Evolutionary conservation across 1,140 invertebrate species (phyloP), one percentile per base, ranked within the genome.

Genomic region (Ectropis grisescens): DNA sequence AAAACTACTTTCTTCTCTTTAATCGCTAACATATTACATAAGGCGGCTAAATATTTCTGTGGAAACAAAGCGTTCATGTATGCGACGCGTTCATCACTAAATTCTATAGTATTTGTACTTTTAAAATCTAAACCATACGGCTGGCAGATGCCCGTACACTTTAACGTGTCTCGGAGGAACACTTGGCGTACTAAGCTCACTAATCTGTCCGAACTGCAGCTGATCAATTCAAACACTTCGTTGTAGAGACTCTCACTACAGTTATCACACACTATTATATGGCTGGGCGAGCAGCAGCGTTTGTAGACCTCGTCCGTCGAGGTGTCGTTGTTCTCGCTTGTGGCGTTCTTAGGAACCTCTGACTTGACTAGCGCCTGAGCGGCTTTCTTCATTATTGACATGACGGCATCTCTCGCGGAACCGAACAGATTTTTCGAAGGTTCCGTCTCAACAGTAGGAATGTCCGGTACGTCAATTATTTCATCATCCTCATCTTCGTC

Each of bases 341-440:
- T 67, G 38, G 72, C 61, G 50, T 82, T 82, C 57, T 80, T 84
- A 47, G 84, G 80, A 71, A 88, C 85, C 47, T 87, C 82, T 47
- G 87, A 87, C 60, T 91, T 92, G 1, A 88, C 89, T 33, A 94
- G 75, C 9, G 90, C 91, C 75, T 93, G 87, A 8, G 92, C 92
- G 1, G 93, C 93, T 74, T 94, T 95, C 58, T 94, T 94, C 2
- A 96, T 91, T 33, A 96, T 93, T 35, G 89, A 92, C 45, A 95
- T 86, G 2, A 96, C 93, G 0, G 91, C 93, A 60, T 94, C 92
- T 33, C 89, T 87, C 1, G 93, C 93, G 22, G 90, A 92, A 24
- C 91, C 92, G 57, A 96, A 93, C 9, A 96, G 76, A 75, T 94
- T 94, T 36, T 81, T 82, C 11, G 85, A 82, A 1, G 72, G 65